Evolutionary conservation across 2,888 invertebrate species (phyloP).

Genomic region (Rapana venosa): DNA sequence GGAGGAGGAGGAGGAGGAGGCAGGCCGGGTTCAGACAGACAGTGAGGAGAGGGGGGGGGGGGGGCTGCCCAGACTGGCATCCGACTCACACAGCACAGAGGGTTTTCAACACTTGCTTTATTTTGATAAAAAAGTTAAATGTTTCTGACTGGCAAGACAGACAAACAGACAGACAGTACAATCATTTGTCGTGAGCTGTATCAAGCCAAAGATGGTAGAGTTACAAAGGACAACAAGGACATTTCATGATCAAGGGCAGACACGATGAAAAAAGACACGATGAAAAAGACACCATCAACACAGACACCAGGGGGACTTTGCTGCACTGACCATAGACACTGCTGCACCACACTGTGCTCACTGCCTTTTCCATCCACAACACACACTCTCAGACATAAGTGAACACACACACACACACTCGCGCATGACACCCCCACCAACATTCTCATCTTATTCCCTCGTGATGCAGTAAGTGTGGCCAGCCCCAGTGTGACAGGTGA

Average conservation of each 20-base stretch:
- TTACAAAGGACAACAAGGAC: neutral
- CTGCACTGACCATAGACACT: neutral
- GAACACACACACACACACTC: neutral
- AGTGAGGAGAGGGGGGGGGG: too few species aligned
- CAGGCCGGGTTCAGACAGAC: too few species aligned
- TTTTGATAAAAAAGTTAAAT: neutral
- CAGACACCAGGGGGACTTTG: neutral
- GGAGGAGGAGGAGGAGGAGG: too few species aligned
- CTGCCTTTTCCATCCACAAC: neutral
- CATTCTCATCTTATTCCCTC: too few species aligned
- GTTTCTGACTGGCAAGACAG: neutral
- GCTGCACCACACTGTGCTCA: neutral
- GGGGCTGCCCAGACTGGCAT: too few species aligned
- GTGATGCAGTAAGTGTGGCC: too few species aligned
- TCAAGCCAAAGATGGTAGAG: neutral
- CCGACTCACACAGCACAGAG: too few species aligned
- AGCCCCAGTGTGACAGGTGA: too few species aligned
- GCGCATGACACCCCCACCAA: neutral
- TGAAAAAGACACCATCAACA: too few species aligned
- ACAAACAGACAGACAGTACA: neutral
- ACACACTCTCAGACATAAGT: neutral
- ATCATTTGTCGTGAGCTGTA: neutral
- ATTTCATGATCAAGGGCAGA: neutral
- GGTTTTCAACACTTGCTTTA: too few species aligned
- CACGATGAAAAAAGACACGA: too few species aligned